Percentiles rank a stretch among this genome's conserved stretches.
These are phyloP conservation scores for Oncorhynchus gorbuscha DNA, from an alignment of 2,113 vertebrate genomes.

Conservation along the genomic window DNA sequence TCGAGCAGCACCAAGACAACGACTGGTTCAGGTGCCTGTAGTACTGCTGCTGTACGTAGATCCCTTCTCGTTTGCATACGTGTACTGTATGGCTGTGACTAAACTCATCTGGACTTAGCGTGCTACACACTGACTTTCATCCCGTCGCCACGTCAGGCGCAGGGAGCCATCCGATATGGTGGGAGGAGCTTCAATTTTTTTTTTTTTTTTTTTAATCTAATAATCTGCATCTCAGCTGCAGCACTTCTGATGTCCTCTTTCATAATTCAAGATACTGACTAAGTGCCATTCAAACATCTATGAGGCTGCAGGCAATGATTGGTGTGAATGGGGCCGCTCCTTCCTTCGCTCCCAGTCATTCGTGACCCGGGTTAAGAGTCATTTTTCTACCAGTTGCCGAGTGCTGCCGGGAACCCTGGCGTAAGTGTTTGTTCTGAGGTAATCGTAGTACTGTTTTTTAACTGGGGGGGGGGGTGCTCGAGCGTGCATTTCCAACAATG, in stretches of 20 bases:
- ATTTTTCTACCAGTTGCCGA: constrained; percentile 34
- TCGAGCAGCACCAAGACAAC: neutral
- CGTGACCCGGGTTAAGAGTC: constrained; percentile 15
- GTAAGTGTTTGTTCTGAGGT: constrained; percentile 26
- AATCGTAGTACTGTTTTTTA: constrained; percentile 43
- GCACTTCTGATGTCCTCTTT: constrained; percentile 64
- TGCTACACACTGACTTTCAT: constrained; percentile 45
- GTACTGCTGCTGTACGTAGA: neutral
- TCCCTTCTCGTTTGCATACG: no score
- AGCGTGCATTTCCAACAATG: no score
- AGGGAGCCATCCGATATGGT: constrained; percentile 34
- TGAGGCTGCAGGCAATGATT: constrained; percentile 16
- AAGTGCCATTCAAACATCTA: no score
- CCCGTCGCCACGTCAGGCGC: constrained; percentile 32
- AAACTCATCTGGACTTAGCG: constrained; percentile 31
- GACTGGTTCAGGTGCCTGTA: constrained; percentile 35
- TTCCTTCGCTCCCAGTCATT: constrained; percentile 34
- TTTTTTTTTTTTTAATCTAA: no score
- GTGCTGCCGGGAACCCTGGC: constrained; percentile 16
- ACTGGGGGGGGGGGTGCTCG: neutral
- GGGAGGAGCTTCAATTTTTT: neutral
- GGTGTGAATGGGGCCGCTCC: constrained; percentile 26
- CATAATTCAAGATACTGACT: constrained; percentile 47
- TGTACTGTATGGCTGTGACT: constrained; percentile 19
- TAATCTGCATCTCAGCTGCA: constrained; percentile 55